A percentile compares a stretch with the other conserved stretches of the same genome.
Conservation (phyloP, 2,797 vertebrate genomes). For the Acanthopagrus latus region DNA sequence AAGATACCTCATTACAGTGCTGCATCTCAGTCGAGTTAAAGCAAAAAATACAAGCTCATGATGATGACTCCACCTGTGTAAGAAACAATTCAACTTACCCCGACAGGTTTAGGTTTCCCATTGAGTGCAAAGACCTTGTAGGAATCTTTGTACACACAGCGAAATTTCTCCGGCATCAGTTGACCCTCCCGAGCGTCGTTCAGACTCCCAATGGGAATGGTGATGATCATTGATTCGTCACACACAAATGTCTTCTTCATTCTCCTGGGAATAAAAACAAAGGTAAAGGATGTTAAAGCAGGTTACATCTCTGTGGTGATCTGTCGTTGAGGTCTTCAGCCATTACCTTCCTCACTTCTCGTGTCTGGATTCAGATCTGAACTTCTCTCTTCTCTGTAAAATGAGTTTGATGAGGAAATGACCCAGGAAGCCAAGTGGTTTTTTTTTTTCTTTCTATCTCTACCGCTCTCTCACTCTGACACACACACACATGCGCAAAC, state of each 20-base stretch:
- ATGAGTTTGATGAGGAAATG: slow-evolving; percentile 64
- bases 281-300: background rate
- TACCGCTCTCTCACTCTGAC: background rate
- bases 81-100: slow-evolving; percentile 68
- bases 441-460: background rate
- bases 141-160: slow-evolving; percentile 82
- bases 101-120: slow-evolving; percentile 81
- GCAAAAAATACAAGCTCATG: background rate
- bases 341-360: slow-evolving; percentile 37
- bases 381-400: slow-evolving; percentile 27
- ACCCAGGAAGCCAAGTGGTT: background rate
- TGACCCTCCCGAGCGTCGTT: slow-evolving; percentile 35
- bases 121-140: slow-evolving; percentile 81
- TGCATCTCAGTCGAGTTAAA: background rate
- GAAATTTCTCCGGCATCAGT: slow-evolving; percentile 81
- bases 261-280: slow-evolving; percentile 25
- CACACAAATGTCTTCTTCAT: slow-evolving; percentile 82
- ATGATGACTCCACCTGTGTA: background rate
- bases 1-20: background rate
- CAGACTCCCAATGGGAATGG: slow-evolving; percentile 78
- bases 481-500: background rate
- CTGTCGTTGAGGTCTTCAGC: background rate
- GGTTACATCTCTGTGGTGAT: background rate
- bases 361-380: slow-evolving; percentile 23
- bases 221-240: slow-evolving; percentile 83